Evolutionary conservation across 2,797 vertebrate genomes (phyloP), one percentile per base, ranked within the genome.

Genomic region (Catharus ustulatus): DNA sequence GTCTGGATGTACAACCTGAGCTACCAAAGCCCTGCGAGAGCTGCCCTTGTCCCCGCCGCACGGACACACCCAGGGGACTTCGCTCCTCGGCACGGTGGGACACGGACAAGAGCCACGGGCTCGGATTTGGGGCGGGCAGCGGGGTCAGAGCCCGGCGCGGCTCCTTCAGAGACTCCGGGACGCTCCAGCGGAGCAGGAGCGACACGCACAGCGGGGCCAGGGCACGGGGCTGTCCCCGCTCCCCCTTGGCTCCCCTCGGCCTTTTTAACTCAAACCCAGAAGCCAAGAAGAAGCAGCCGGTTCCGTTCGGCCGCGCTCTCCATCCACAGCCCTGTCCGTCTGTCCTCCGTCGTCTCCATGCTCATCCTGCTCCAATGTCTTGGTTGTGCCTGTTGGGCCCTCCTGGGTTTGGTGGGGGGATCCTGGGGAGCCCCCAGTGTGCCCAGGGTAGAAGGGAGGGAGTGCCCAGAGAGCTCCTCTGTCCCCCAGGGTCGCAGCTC

Each of bases 11-110:
- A 95, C 94, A 95, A 89, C 95, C 93, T 92, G 95, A 95, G 95
- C 95, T 97, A 96, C 97, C 96, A 97, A 97, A 97, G 96, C 95
- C 92, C 95, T 87, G 62, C 46, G 36, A 91, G 96, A 96, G 95
- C 95, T 87, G 96, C 95, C 96, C 96, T 90, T 40, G 94, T 95
- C 90, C 93, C 93, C 15, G 92, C 77, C 10, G 34, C 91, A 93
- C 91, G 84, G 81, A 89, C 89, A 76, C 81, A 93, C 32, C 93
- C 2, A 46, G 36, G 84, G 94, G 94, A 49, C 84, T 84, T 87
- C 76, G 95, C 93, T 91, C 82, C 93, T 81, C 57, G 6, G 79
- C 89, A 78, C 45, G 13, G 75, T 61, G 94, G 93, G 84, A 96
- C 89, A 83, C 29, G 69, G 94, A 91, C 84, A 48, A 77, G 79